These are phyloP conservation scores for Lochmaea crataegi DNA, from an alignment of 2,888 invertebrate genomes.

Conservation along the genomic window DNA sequence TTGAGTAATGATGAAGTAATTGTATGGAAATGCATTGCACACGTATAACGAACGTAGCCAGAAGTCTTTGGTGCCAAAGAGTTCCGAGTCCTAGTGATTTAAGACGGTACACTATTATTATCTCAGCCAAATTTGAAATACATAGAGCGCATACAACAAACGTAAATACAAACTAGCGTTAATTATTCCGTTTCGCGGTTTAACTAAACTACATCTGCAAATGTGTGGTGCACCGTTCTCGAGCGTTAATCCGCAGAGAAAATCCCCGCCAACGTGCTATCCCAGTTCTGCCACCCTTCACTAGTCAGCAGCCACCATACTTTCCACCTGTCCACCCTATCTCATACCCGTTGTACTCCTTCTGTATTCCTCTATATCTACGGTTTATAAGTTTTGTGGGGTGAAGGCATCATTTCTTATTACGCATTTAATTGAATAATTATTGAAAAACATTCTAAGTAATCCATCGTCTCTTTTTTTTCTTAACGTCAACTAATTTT, in stretches of 20 bases:
- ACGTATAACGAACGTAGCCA: not conserved
- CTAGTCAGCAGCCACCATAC: conserved; percentile 37
- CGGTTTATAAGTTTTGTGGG: not conserved
- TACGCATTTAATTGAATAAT: not conserved
- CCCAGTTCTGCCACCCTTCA: conserved; percentile 40
- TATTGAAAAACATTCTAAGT: not conserved
- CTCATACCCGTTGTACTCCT: conserved; percentile 9
- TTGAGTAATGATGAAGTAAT: no score
- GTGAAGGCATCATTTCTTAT: not conserved
- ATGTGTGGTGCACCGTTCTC: conserved; percentile 52
- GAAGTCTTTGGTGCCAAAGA: not conserved
- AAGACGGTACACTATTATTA: conserved; percentile 35
- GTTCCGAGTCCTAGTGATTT: conserved; percentile 13
- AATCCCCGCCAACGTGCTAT: conserved; percentile 46
- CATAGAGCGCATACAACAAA: conserved; percentile 42
- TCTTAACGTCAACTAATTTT: no score
- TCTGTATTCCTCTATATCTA: not conserved
- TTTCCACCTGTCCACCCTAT: conserved; percentile 30
- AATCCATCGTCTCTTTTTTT: not conserved
- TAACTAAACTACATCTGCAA: conserved; percentile 55
- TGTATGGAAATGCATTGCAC: not conserved
- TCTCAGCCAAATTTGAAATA: conserved; percentile 41
- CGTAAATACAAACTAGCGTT: conserved; percentile 55
- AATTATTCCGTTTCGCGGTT: conserved; percentile 55
- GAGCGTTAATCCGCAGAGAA: conserved; percentile 53